These are phyloP conservation scores for Pleuronectes platessa DNA, from an alignment of 2,113 vertebrate genomes.

Conservation along the genomic window DNA sequence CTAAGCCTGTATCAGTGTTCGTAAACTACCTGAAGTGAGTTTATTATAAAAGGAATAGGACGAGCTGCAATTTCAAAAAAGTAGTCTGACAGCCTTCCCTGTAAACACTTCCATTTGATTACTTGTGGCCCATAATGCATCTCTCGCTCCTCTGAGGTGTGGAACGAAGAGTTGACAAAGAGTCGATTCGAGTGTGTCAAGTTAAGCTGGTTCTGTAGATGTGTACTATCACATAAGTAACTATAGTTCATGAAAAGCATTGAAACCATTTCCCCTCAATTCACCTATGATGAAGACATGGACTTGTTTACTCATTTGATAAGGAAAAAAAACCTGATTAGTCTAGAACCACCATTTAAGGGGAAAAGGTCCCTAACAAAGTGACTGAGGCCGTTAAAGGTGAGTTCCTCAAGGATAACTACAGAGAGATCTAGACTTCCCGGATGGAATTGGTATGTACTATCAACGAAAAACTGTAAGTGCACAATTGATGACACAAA, in stretches of 20 bases:
- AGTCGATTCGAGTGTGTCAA: constrained; percentile 84
- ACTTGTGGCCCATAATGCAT: constrained; percentile 74
- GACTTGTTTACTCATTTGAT: constrained; percentile 70
- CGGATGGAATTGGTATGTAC: constrained; percentile 60
- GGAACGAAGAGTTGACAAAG: constrained; percentile 87
- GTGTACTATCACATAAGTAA: constrained; percentile 87
- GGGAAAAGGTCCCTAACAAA: constrained; percentile 85
- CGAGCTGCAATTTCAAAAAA: constrained; percentile 83
- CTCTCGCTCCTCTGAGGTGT: constrained; percentile 64
- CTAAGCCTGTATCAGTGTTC: constrained; percentile 85
- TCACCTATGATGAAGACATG: constrained; percentile 63
- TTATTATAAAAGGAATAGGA: constrained; percentile 80
- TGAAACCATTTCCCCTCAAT: constrained; percentile 57
- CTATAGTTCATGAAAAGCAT: constrained; percentile 79
- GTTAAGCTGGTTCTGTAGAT: constrained; percentile 80
- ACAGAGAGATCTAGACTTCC: constrained; percentile 52
- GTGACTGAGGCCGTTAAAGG: constrained; percentile 90
- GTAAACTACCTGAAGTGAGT: constrained; percentile 88
- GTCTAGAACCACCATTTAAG: constrained; percentile 96
- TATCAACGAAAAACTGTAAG: constrained; percentile 61
- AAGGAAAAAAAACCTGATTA: constrained; percentile 83
- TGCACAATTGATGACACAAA: constrained; percentile 77
- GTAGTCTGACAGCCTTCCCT: constrained; percentile 84
- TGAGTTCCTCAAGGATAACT: constrained; percentile 87
- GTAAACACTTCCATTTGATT: constrained; percentile 84